Evolutionary conservation across 2,797 vertebrate genomes (phyloP), one percentile per base, ranked within the genome.

Genomic region (Sebastes nivosus): DNA sequence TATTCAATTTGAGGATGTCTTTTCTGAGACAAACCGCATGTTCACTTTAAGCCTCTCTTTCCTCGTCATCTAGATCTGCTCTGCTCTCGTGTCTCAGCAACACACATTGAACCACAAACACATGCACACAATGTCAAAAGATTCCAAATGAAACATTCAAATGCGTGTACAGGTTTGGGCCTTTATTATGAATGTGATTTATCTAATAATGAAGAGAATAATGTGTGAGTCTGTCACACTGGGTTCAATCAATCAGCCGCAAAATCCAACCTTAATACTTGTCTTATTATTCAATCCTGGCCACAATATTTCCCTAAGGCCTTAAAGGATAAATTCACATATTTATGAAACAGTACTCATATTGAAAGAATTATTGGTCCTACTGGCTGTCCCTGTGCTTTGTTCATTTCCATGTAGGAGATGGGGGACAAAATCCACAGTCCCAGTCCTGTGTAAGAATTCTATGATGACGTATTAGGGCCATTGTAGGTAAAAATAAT

Each of bases 51-150:
- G 36, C 58, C 57, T 82, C 74, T 50, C 32, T 13, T 70, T 85
- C 38, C 75, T 86, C 84, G 75, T 79, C 77, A 30, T 72, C 13
- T 54, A 9, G 52, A 66, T 59, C 75, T 36, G 57, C 74, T 81
- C 20, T 30, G 38, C 50, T 74, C 46, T 80, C 25, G 8, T 66
- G 7, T 32, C 25, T 59, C 38, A 46, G 22, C 13, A 16, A 52
- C 16, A 58, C 58, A 65, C 22, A 22, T 10, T 1, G 2, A 34
- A 12, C 68, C 59, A 74, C 27, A 82, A 77, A 30, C 54, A 83
- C 36, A 71, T 18, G 3, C 34, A 64, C 50, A 36, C 16, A 46
- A 46, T 46, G 16, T 46, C 42, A 32, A 24, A 72, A 42, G 29
- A 20, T 36, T 79, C n/a, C 25, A n/a, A 58, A 24, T 72, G 14